phyloP scores from a whole-genome alignment of 2,797 vertebrate genomes.

The Pipistrellus nathusii region DNA sequence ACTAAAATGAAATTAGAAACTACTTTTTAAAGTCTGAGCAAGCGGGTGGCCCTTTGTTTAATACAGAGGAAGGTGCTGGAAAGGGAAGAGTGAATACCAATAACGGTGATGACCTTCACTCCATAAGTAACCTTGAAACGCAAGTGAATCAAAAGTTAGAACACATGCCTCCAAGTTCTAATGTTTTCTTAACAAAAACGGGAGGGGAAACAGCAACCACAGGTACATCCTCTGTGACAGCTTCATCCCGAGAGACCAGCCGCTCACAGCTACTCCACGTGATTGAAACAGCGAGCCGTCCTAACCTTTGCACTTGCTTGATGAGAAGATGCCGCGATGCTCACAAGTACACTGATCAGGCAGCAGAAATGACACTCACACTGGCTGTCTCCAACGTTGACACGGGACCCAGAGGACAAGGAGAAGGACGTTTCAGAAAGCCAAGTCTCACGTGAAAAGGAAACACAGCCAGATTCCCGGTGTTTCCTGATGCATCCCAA shows the following conservation, averaged over 20 bases:
- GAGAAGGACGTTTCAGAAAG: too few relatives aligned
- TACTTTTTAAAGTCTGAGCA: background rate
- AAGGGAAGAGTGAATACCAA: background rate
- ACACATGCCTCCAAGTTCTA: conserved; percentile 12
- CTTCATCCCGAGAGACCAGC: conserved; percentile 11
- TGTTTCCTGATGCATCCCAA: too few relatives aligned
- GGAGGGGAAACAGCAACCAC: conserved; percentile 24
- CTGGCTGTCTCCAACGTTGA: too few relatives aligned
- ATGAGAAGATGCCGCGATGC: too few relatives aligned
- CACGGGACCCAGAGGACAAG: too few relatives aligned
- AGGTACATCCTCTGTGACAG: conserved; percentile 45
- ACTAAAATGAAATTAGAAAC: background rate
- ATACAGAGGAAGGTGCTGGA: background rate
- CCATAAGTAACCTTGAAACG: background rate
- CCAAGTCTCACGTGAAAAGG: too few relatives aligned
- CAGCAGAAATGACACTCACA: too few relatives aligned
- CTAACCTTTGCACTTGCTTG: too few relatives aligned
- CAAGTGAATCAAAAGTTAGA: conserved; percentile 41
- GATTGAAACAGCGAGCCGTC: too few relatives aligned
- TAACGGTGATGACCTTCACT: background rate
- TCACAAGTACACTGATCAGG: too few relatives aligned
- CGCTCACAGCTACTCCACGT: too few relatives aligned
- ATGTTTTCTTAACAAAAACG: conserved; percentile 70
- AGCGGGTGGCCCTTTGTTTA: background rate
- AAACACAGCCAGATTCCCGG: too few relatives aligned